Conservation (phyloP, 2,113 vertebrate species). For the human region DNA sequence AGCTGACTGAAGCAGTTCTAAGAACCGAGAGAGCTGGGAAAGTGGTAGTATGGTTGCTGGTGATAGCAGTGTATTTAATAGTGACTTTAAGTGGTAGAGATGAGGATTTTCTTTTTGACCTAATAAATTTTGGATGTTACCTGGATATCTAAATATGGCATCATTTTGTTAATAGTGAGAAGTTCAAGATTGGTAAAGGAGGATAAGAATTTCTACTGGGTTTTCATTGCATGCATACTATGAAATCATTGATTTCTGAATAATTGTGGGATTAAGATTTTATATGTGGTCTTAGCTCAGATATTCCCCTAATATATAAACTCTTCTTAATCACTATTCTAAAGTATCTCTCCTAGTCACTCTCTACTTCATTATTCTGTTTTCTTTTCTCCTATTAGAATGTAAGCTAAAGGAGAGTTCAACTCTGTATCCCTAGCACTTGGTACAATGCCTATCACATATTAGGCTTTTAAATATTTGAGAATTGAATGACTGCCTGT, state of each 20-base stretch:
- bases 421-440: background rate
- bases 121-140: background rate
- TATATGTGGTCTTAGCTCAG: background rate
- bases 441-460: background rate
- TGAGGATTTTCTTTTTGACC: background rate
- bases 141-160: background rate
- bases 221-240: background rate
- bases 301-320: background rate
- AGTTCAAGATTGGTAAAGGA: background rate
- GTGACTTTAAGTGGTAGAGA: background rate
- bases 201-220: background rate
- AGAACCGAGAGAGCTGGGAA: background rate
- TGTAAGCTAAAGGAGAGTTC: background rate
- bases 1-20: background rate
- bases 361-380: background rate
- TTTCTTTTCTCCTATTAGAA: background rate
- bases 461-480: background rate
- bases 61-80: background rate
- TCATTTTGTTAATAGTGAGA: background rate
- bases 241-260: slow-evolving; percentile 34
- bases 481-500: background rate
- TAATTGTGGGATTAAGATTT: slow-evolving; percentile 15
- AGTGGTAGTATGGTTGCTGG: background rate
- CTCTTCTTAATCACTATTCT: background rate
- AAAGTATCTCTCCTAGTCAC: background rate